Evolutionary conservation across 2,888 invertebrate species (phyloP).

Genomic region (Agonopterix heracliana): DNA sequence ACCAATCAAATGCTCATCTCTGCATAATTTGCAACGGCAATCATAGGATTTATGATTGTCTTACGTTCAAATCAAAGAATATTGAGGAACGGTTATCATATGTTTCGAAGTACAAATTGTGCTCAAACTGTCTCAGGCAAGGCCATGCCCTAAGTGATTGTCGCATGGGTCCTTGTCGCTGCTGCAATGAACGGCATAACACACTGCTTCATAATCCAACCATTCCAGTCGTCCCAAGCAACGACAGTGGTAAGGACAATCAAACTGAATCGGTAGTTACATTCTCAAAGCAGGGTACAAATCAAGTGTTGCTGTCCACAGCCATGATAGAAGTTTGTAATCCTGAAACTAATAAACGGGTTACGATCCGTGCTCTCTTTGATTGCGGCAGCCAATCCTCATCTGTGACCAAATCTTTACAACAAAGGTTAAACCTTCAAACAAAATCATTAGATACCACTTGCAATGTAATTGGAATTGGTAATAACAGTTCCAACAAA

Average conservation of each 20-base stretch:
- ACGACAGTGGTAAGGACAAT: not conserved
- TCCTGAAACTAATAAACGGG: conserved; percentile 8
- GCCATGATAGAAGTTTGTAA: conserved; percentile 13
- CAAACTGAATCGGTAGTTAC: not conserved
- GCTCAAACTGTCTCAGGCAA: conserved; percentile 17
- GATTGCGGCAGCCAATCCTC: conserved; percentile 13
- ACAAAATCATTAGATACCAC: conserved; percentile 1
- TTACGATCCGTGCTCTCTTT: conserved; percentile 5
- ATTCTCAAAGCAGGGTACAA: not conserved
- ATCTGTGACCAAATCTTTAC: conserved; percentile 8
- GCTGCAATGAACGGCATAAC: conserved; percentile 19
- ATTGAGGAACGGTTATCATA: conserved; percentile 10
- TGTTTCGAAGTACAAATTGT: conserved; percentile 16
- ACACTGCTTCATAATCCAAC: conserved; percentile 16
- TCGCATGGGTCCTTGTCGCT: conserved; percentile 20
- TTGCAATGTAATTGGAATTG: conserved; percentile 16
- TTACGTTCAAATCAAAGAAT: conserved; percentile 15
- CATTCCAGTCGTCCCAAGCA: not conserved
- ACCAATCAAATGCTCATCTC: not conserved
- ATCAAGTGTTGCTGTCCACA: conserved; percentile 11
- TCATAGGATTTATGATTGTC: conserved; percentile 23
- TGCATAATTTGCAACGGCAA: conserved; percentile 17
- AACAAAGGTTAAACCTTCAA: conserved; percentile 8
- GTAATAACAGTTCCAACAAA: conserved; percentile 9
- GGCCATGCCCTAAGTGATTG: conserved; percentile 17